Conservation (phyloP, 2,113 vertebrate species). For the Columba janthina region DNA sequence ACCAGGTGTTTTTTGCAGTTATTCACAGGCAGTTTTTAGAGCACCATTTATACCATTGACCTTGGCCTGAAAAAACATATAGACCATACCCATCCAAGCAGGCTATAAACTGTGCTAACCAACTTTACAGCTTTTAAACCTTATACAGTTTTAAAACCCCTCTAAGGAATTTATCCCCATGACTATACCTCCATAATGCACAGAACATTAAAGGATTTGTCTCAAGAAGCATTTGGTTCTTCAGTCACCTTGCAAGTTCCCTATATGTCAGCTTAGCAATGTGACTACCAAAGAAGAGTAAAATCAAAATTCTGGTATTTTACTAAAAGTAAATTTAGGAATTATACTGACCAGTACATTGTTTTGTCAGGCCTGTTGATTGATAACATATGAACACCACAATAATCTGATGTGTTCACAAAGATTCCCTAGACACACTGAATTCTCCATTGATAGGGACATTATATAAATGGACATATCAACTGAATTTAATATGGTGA, state of each 20-base stretch:
- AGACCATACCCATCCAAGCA: neutral
- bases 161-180: neutral
- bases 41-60: neutral
- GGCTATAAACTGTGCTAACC: neutral
- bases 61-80: neutral
- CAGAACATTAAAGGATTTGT: neutral
- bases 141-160: neutral
- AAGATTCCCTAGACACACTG: neutral
- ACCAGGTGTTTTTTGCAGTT: neutral
- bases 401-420: neutral
- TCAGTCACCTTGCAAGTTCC: neutral
- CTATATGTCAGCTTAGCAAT: neutral
- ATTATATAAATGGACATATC: neutral
- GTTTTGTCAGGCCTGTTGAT: neutral
- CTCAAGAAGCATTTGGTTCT: neutral
- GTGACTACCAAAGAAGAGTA: neutral
- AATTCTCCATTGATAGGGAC: neutral
- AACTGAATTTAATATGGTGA: neutral
- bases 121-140: slow-evolving; percentile 17
- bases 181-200: neutral
- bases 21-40: neutral
- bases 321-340: neutral
- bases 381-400: neutral
- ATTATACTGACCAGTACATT: neutral
- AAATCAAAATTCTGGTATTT: neutral